phyloP scores from a whole-genome alignment of 2,888 invertebrate genomes.

The Troglohyphantes excavatus region DNA sequence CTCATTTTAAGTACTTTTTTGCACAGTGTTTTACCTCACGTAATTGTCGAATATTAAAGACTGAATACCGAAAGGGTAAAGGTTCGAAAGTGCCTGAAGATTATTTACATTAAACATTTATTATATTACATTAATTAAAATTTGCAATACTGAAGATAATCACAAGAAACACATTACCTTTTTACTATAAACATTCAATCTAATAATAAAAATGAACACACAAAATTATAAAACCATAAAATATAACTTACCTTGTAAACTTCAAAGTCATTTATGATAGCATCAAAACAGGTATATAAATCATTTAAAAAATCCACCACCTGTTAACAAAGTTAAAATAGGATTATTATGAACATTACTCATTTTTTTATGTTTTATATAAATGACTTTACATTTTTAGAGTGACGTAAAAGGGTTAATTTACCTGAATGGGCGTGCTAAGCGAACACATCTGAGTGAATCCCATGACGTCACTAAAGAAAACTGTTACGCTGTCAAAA shows the following conservation, averaged over 20 bases:
- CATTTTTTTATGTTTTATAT: not conserved
- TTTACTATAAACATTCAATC: no score
- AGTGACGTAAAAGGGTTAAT: not conserved
- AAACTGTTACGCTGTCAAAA: constrained; percentile 83
- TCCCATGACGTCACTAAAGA: constrained; percentile 85
- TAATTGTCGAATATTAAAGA: no score
- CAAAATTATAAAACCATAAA: no score
- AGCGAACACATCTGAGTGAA: constrained; percentile 84
- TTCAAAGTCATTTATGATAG: constrained; percentile 80
- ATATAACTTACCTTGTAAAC: constrained; percentile 80
- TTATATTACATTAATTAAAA: no score
- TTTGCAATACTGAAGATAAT: no score
- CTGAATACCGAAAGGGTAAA: no score
- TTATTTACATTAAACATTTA: no score
- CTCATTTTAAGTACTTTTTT: no score
- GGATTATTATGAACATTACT: not conserved
- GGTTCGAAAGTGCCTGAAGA: no score
- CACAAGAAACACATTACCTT: no score
- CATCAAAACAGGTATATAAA: constrained; percentile 80
- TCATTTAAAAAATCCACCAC: constrained; percentile 84
- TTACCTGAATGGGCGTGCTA: constrained; percentile 83
- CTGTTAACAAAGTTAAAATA: constrained; percentile 81
- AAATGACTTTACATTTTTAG: not conserved
- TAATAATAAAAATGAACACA: no score
- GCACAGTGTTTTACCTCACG: no score